Evolutionary conservation across 2,888 invertebrate species (phyloP), one percentile per base, ranked within the genome.

Genomic region (Schizaphis graminum): DNA sequence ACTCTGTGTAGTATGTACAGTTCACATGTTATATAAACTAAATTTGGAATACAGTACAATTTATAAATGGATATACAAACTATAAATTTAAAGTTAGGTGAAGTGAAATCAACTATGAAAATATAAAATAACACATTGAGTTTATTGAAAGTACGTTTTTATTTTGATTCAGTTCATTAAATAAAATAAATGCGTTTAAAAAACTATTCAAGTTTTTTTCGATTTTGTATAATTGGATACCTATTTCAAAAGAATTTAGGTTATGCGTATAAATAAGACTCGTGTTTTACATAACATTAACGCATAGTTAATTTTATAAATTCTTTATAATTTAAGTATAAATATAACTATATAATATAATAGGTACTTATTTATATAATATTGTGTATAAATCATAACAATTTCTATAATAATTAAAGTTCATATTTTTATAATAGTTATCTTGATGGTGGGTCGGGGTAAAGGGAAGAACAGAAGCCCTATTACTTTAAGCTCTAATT

Each of bases 151-250:
- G 67, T 67, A 67, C 67, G 1, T 5, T 67, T 67, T 67, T 67
- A 67, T 67, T 47, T 67, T n/a, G 67, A 67, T 67, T 67, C 67
- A 67, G 67, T 67, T 67, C 67, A 67, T 67, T 67, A n/a, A 67
- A 77, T 35, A 21, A 77, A 77, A 77, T 77, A 77, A 77, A 35
- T 77, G 77, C 35, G 7, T 77, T n/a, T 35, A 7, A 77, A 77
- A 77, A 77, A 77, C 35, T 77, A 35, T 77, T 67, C 67, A 77
- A 77, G 67, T 77, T 77, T 77, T 77, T 77, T 67, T n/a, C 5
- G 67, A n/a, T 67, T 67, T n/a, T 67, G n/a, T n/a, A 67, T 67
- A 67, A 67, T n/a, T 67, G 67, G 67, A 67, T n/a, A 67, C 67
- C n/a, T 67, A 67, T 67, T 67, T 67, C n/a, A n/a, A 67, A 67